A percentile compares a stretch with the other conserved stretches of the same genome.
Conservation (phyloP, 2,113 vertebrate genomes). For the Myiozetetes cayanensis region DNA sequence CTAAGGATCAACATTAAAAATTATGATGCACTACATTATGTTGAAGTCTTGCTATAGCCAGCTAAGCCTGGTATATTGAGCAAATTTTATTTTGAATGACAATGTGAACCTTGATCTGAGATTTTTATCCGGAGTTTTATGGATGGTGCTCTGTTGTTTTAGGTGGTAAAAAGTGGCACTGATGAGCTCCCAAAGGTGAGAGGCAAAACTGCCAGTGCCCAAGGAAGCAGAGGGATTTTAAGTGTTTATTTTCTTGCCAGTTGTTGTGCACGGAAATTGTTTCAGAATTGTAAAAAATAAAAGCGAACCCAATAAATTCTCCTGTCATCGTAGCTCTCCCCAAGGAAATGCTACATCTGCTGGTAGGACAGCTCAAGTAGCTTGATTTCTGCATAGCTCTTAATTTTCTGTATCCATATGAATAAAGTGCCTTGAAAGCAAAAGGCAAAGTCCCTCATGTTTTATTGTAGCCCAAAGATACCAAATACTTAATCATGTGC, state of each 20-base stretch:
- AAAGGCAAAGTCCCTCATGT: not conserved
- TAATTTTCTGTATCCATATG: not conserved
- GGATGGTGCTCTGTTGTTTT: not conserved
- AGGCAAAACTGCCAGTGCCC: not conserved
- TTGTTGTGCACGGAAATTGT: not conserved
- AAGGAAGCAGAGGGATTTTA: not conserved
- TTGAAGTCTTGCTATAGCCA: constrained; percentile 53
- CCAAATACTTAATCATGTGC: not conserved
- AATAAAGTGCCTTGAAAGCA: not conserved
- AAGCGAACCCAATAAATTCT: not conserved
- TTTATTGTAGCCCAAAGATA: not conserved
- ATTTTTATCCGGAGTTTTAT: not conserved
- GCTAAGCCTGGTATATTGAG: constrained; percentile 14
- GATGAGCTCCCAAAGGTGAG: not conserved
- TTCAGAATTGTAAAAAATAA: not conserved
- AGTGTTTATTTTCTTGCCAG: not conserved
- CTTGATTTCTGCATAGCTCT: not conserved
- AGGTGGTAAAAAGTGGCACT: not conserved
- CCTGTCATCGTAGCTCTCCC: not conserved
- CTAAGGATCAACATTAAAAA: not conserved
- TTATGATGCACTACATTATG: not conserved
- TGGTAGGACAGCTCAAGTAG: not conserved
- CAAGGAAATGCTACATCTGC: not conserved
- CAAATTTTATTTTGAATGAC: not conserved
- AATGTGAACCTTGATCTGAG: not conserved